These are phyloP conservation scores for Tachina lurida DNA, from an alignment of 2,888 invertebrate genomes.

Conservation along the genomic window DNA sequence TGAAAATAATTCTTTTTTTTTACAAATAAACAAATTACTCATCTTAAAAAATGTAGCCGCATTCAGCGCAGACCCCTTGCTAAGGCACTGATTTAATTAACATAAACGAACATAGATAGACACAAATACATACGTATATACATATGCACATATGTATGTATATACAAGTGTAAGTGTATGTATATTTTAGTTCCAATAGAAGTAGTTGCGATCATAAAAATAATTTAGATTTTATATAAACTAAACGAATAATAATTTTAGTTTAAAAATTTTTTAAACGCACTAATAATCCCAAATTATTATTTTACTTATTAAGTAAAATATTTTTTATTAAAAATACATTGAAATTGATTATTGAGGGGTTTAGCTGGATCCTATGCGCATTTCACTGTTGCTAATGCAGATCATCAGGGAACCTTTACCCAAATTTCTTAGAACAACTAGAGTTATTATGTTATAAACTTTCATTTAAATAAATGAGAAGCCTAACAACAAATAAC, in stretches of 20 bases:
- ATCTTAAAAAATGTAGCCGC: slow-evolving; percentile 54
- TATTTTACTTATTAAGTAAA: no score
- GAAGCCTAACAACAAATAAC: no score
- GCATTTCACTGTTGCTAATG: no score
- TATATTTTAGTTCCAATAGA: background rate
- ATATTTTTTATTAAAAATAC: no score
- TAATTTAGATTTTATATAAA: slow-evolving; percentile 38
- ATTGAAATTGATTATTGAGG: no score
- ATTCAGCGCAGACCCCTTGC: slow-evolving; percentile 50
- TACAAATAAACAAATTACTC: slow-evolving; percentile 67
- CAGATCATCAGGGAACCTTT: no score
- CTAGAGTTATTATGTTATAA: no score
- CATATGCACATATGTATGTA: background rate
- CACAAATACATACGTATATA: background rate
- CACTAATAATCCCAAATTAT: no score
- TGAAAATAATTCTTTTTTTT: slow-evolving; percentile 49
- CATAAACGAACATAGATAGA: background rate
- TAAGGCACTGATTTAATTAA: slow-evolving; percentile 56
- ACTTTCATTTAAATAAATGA: no score
- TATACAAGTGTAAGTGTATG: background rate
- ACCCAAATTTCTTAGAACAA: no score
- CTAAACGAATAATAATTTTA: slow-evolving; percentile 38
- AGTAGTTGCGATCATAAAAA: slow-evolving; percentile 47
- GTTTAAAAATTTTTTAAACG: no score
- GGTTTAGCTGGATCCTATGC: no score